phyloP scores from a whole-genome alignment of 2,113 vertebrate species.

The Aviceda subcristata region DNA sequence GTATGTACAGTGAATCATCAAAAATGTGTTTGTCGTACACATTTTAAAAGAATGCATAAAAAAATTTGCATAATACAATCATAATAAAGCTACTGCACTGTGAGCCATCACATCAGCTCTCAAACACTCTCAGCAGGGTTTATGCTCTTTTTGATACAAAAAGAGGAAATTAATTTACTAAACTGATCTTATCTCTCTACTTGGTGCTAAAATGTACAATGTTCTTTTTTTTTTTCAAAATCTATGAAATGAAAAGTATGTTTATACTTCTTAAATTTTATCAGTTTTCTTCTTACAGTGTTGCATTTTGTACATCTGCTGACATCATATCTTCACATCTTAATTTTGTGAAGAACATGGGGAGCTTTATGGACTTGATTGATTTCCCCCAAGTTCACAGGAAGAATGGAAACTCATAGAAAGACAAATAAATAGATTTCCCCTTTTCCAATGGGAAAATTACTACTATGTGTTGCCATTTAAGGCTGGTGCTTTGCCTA shows the following conservation, averaged over 20 bases:
- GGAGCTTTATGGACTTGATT: not conserved
- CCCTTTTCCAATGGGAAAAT: not conserved
- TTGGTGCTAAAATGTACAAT: not conserved
- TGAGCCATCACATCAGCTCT: not conserved
- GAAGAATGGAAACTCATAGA: not conserved
- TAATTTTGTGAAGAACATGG: not conserved
- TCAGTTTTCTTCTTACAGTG: not conserved
- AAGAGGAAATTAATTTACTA: slow-evolving; percentile 18
- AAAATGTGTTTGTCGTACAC: not conserved
- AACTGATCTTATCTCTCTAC: not conserved
- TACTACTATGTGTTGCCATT: not conserved
- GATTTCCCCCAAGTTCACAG: not conserved
- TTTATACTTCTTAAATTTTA: not conserved
- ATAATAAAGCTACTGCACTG: slow-evolving; percentile 1
- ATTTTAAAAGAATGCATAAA: not conserved
- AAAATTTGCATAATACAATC: slow-evolving; percentile 38
- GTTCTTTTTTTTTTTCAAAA: not conserved
- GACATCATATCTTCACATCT: not conserved
- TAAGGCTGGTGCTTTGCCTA: not conserved
- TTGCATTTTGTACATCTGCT: not conserved
- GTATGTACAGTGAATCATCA: slow-evolving; percentile 1
- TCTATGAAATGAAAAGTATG: not conserved
- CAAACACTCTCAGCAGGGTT: slow-evolving; percentile 31
- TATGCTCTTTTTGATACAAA: not conserved
- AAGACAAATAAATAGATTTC: not conserved